Evolutionary conservation across 37 sponge, comb jelly and placozoan genomes (phyloP), one percentile per base, ranked within the genome.

Genomic region (Mnemiopsis leidyi): DNA sequence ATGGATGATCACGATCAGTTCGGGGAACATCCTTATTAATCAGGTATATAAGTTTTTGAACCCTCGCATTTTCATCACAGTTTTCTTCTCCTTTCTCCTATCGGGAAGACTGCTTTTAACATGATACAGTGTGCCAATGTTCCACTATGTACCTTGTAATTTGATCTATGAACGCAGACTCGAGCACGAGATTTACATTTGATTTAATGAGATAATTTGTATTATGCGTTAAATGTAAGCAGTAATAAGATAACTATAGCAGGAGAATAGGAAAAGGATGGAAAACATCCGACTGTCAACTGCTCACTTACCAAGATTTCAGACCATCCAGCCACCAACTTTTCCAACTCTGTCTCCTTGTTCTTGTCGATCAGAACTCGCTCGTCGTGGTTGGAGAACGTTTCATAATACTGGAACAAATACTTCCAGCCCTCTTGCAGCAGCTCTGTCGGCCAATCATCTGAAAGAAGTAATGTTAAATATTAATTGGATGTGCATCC

Each of bases 401-500:
- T 23, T 9, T 79, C 82, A 36, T 79, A 79, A 36, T 32, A 79
- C 21, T 29, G 36, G 32, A 79, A 79, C 36, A 79, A 35, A 31
- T 71, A 79, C 36, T 79, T 79, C 82, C 82, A 79, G 7, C 82
- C 82, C 5, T 79, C 82, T 21, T 79, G 82, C 37, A 79, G 36
- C 35, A 79, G 36, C 36, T 79, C 82, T 18, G 36, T 29, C 7
- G 82, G 82, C 82, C 82, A 79, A 32, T 79, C 82, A 32, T 79
- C 82, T 79, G 82, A 32, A 3, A 35, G 37, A 23, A n/a, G 23
- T 28, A 71, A 71, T 71, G 23, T 29, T 5, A 71, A 71, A 28
- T 29, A 71, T 23, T 28, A 71, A 71, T 7, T 28, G 20, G 23
- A 29, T 29, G 75, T n/a, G n/a, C n/a, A n/a, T n/a, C n/a, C n/a